Percentiles rank a stretch among this genome's conserved stretches.
Conservation (phyloP, 2,888 invertebrate species). For the Nemotelus nigrinus region DNA sequence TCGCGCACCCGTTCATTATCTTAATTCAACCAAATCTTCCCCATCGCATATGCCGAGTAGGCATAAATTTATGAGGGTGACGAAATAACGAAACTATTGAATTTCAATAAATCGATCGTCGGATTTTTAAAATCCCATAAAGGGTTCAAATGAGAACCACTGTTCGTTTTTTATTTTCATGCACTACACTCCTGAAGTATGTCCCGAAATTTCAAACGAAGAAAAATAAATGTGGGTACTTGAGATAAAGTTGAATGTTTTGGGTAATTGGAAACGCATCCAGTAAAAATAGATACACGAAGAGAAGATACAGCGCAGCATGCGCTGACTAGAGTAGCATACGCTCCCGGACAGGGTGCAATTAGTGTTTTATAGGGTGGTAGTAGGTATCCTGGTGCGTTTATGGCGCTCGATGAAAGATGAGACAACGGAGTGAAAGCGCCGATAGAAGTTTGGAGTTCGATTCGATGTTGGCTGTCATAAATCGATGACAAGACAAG, state of each 20-base stretch:
- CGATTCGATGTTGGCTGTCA: neutral
- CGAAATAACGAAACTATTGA: neutral
- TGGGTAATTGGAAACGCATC: neutral
- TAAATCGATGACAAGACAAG: neutral
- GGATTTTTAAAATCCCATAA: constrained; percentile 34
- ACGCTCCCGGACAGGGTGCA: neutral
- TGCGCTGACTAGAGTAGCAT: neutral
- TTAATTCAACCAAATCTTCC: too few species aligned
- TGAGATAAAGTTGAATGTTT: neutral
- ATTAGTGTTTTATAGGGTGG: constrained; percentile 38
- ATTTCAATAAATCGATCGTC: constrained; percentile 32
- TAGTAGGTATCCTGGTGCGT: constrained; percentile 7
- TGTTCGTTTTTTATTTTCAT: neutral
- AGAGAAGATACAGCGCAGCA: neutral
- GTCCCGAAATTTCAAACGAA: neutral
- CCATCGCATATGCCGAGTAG: too few species aligned
- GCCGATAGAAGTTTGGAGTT: constrained; percentile 23
- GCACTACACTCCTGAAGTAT: too few species aligned
- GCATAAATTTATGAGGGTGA: too few species aligned
- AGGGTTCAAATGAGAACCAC: constrained; percentile 3
- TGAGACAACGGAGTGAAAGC: constrained; percentile 34
- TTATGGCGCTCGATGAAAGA: constrained; percentile 29
- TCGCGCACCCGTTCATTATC: too few species aligned
- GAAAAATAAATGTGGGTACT: neutral
- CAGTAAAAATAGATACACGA: constrained; percentile 5